phyloP scores from a whole-genome alignment of 2,888 invertebrate genomes.

The Deilephila porcellus region DNA sequence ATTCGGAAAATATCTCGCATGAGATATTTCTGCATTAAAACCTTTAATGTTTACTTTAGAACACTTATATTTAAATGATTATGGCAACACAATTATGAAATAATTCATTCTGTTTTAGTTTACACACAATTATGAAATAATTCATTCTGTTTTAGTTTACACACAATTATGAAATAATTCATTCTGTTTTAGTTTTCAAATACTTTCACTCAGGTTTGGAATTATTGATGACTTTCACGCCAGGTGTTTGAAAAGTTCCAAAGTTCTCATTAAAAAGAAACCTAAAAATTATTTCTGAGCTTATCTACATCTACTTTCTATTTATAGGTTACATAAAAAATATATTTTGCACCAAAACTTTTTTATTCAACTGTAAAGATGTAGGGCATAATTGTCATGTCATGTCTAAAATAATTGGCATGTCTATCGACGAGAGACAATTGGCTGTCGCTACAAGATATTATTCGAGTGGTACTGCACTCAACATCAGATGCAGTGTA shows the following conservation, averaged over 20 bases:
- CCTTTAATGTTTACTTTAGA: too few relatives aligned
- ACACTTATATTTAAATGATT: too few relatives aligned
- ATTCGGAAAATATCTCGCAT: too few relatives aligned
- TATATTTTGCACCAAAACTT: neutral
- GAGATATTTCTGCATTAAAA: too few relatives aligned
- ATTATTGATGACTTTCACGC: neutral
- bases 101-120: neutral
- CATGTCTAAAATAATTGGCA: too few relatives aligned
- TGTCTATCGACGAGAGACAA: too few relatives aligned
- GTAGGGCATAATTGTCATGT: too few relatives aligned
- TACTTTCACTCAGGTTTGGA: neutral
- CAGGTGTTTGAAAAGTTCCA: slow-evolving; percentile 1
- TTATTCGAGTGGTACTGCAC: too few relatives aligned
- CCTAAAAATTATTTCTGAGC: neutral
- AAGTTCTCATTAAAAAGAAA: neutral
- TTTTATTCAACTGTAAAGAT: neutral
- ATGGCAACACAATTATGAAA: neutral
- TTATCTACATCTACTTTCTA: neutral
- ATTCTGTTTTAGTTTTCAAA: neutral
- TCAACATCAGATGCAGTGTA: neutral
- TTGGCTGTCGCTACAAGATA: too few relatives aligned
- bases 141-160: neutral
- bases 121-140: neutral
- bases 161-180: neutral
- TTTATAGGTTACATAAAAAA: slow-evolving; percentile 5